Evolutionary conservation across 2,888 invertebrate genomes (phyloP).

Genomic region (Nycteola revayana): DNA sequence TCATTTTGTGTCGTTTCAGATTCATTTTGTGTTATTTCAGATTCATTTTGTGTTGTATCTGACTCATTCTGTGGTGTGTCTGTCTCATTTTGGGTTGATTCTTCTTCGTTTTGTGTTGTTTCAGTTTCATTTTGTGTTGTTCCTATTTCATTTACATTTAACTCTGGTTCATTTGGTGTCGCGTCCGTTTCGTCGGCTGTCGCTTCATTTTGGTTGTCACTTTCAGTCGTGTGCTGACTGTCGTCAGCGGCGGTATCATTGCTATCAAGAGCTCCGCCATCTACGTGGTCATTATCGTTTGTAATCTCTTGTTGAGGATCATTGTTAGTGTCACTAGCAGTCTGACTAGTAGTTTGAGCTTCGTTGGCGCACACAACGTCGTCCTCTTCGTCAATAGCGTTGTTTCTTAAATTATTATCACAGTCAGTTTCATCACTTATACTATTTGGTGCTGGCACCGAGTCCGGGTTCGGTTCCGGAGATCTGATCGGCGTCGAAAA

Average conservation of each 20-base stretch:
- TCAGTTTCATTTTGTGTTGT: constrained; percentile 5
- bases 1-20: constrained; percentile 15
- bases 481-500: constrained; percentile 65
- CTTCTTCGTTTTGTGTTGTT: constrained; percentile 11
- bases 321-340: constrained; percentile 11
- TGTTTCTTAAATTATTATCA: constrained; percentile 76
- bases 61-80: constrained; percentile 8
- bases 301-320: constrained; percentile 16
- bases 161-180: neutral
- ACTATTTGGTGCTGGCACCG: constrained; percentile 43
- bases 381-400: constrained; percentile 61
- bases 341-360: constrained; percentile 57
- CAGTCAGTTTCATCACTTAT: constrained; percentile 72
- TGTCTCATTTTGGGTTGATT: constrained; percentile 1
- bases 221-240: constrained; percentile 6
- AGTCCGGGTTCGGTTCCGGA: constrained; percentile 40
- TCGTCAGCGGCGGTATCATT: constrained; percentile 5
- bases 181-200: neutral
- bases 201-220: neutral
- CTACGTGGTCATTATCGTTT: constrained; percentile 12
- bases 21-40: constrained; percentile 21
- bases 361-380: constrained; percentile 75
- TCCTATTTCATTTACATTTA: neutral
- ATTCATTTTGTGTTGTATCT: constrained; percentile 7
- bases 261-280: constrained; percentile 8